Conservation (phyloP, 2,888 invertebrate species). For the Xestia sexstrigata region DNA sequence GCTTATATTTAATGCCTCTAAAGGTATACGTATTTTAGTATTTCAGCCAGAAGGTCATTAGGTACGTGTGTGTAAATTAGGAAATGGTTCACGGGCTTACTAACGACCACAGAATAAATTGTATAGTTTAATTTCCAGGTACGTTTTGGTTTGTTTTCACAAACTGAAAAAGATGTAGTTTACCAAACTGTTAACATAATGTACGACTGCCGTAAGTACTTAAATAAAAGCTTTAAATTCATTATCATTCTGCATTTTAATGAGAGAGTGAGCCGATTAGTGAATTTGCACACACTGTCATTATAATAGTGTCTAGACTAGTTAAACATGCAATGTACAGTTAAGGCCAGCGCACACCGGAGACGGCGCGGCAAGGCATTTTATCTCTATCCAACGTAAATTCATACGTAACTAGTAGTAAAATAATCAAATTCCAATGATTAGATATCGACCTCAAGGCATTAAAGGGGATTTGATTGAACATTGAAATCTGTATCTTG, state of each 20-base stretch:
- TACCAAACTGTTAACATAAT: conserved; percentile 59
- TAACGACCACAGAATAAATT: conserved; percentile 36
- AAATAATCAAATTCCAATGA: neutral
- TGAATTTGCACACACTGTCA: neutral
- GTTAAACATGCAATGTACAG: neutral
- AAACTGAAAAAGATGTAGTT: conserved; percentile 40
- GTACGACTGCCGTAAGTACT: conserved; percentile 66
- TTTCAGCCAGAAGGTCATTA: conserved; percentile 17
- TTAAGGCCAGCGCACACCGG: neutral
- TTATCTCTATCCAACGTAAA: neutral
- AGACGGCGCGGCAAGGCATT: neutral
- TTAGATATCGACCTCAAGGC: neutral
- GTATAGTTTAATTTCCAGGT: conserved; percentile 45
- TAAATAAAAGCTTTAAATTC: neutral
- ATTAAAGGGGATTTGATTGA: neutral
- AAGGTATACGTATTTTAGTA: neutral
- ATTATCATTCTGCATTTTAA: neutral
- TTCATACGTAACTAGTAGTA: neutral
- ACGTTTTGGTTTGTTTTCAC: conserved; percentile 30
- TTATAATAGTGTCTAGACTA: neutral
- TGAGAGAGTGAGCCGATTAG: neutral
- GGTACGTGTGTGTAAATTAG: neutral
- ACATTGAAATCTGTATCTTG: neutral
- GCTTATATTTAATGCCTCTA: neutral
- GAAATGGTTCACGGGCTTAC: conserved; percentile 21